Base-by-base conservation (phyloP, 2,113 vertebrate species). In the Coracopsis vasa region DNA sequence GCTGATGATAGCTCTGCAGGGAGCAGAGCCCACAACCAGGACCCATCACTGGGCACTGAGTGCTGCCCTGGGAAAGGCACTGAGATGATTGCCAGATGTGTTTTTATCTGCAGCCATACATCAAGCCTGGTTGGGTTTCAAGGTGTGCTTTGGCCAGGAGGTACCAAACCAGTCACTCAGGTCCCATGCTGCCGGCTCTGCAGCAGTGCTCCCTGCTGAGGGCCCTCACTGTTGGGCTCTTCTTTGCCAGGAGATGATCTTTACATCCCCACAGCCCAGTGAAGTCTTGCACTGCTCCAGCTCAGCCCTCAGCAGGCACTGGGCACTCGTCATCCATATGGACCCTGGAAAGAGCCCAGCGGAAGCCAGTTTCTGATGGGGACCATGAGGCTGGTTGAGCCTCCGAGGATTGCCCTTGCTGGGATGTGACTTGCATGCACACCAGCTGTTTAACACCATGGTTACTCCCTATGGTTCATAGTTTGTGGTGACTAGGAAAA, bases 71-170 rank as follows among this genome's bases (percentile, higher is more conserved):
- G 48, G 29, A 31, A 44, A 35, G 21, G 75, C 3, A 33, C 28
- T 33, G 3, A 13, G 9, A 4, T 7, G 19, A 11, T 17, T 19
- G 31, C 24, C 73, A 27, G 0, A 1, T 11, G 3, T 0, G 1
- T 21, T 51, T 23, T 28, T 3, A n/a, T n/a, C 17, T 6, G 47
- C 29, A 58, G 33, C 15, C 67, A 37, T 1, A 0, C 67, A 47
- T 8, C 56, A 42, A 2, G 1, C 42, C 64, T 37, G 24, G 25
- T 21, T 61, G 60, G 8, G 35, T 47, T 58, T 31, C 47, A 58
- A 27, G 33, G 16, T 12, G 21, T 29, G 29, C 41, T 47, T n/a
- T 16, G 48, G n/a, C n/a, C 48, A 69, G n/a, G 21, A 37, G 37
- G 33, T 20, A 24, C 61, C 37, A 37, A 35, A 33, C 4, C 0